Conservation (phyloP, 2,113 vertebrate species). For the Gambusia affinis region DNA sequence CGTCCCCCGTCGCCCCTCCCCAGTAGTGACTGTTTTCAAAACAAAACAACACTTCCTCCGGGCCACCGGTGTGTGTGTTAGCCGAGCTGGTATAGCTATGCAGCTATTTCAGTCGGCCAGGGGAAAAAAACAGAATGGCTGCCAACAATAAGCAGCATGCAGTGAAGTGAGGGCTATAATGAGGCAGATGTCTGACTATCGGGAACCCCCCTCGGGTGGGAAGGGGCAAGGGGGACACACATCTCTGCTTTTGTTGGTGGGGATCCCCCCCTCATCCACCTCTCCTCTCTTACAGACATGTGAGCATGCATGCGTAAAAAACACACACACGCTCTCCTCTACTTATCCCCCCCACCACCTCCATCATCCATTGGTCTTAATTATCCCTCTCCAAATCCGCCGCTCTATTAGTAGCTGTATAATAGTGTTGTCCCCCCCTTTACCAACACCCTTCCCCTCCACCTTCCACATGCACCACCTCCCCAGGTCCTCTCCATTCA, state of each 20-base stretch:
- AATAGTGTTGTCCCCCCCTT: constrained; percentile 64
- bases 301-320: constrained; percentile 54
- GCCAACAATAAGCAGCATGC: constrained; percentile 71
- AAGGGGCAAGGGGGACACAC: constrained; percentile 12
- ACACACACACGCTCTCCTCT: constrained; percentile 23
- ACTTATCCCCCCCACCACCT: background rate
- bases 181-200: constrained; percentile 80
- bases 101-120: constrained; percentile 50
- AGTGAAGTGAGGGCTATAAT: constrained; percentile 76
- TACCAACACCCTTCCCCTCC: background rate
- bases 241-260: constrained; percentile 63
- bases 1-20: background rate
- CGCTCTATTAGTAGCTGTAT: constrained; percentile 76
- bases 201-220: constrained; percentile 62
- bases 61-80: constrained; percentile 29
- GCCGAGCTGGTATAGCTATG: constrained; percentile 39
- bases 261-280: constrained; percentile 38
- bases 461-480: constrained; percentile 1
- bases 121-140: constrained; percentile 65
- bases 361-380: constrained; percentile 77
- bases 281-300: constrained; percentile 52
- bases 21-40: constrained; percentile 29
- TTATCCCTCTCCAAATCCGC: constrained; percentile 80
- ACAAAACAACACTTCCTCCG: constrained; percentile 60
- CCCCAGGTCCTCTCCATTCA: constrained; percentile 69